Conservation (phyloP, 2,113 vertebrate genomes). For the Python bivittatus region DNA sequence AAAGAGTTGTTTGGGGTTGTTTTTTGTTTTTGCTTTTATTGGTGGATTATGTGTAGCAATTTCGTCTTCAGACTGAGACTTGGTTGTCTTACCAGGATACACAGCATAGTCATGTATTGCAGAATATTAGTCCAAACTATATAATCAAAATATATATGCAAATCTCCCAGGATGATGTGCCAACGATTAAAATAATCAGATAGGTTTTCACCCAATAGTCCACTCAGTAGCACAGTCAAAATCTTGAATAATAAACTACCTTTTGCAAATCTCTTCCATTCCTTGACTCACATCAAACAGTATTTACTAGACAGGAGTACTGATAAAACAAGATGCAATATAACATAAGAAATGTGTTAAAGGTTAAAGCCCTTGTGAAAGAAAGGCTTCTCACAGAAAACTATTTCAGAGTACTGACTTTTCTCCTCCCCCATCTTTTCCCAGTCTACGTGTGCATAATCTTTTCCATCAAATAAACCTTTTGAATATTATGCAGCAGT, state of each 20-base stretch:
- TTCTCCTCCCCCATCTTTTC: conserved; percentile 38
- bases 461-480: background rate
- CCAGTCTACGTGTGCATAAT: conserved; percentile 29
- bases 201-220: background rate
- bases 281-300: background rate
- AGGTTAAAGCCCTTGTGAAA: background rate
- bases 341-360: background rate
- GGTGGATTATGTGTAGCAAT: background rate
- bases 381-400: background rate
- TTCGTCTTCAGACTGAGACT: background rate
- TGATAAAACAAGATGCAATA: background rate
- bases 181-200: background rate
- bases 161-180: background rate
- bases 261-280: background rate
- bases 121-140: background rate
- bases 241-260: background rate
- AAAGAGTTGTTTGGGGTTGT: background rate
- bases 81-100: background rate
- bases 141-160: background rate
- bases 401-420: background rate
- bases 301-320: background rate
- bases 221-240: background rate
- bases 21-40: background rate
- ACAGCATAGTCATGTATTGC: background rate
- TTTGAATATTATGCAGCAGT: background rate